Evolutionary conservation across 1,140 invertebrate genomes (phyloP), one percentile per base, ranked within the genome.

Genomic region (Pseudobourletiella spinata): DNA sequence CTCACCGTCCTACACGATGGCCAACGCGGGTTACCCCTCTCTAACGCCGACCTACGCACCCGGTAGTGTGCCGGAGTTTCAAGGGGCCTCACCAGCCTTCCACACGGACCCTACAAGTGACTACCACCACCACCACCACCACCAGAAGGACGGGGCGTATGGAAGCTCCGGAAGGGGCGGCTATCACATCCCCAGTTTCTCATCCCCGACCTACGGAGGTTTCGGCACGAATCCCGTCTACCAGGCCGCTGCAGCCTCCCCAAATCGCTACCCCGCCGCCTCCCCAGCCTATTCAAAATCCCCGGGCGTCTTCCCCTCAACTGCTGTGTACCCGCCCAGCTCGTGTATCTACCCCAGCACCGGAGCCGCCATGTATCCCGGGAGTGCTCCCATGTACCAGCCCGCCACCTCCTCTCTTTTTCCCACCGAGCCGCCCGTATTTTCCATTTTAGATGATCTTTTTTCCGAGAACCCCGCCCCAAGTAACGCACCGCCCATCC

Each of bases 381-480:
- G 11, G 16, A 14, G 11, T 42, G 46, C 46, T 11, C 46, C 46
- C 22, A 11, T 48, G 46, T 48, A 48, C 46, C 24, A n/a, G 46
- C 6, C 46, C 6, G 46, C 46, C 8, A 48, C 46, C 22, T 25
- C 46, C 11, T 48, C 46, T 6, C 46, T 48, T 48, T 48, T 48
- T 48, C 46, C 46, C 24, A 48, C 46, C 16, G 46, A 48, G 24
- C 46, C 46, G 6, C 16, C 46, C 11, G 6, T 48, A 48, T 48
- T 48, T 48, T 48, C 46, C 46, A 25, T 48, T 6, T 15, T 48
- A 8, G 46, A 48, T 48, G 46, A 48, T 25, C 46, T 48, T 48
- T 48, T 48, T 48, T 25, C 46, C 18, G 46, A 48, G 24, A 48
- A n/a, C 24, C 16, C 46, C 18, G 6, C 22, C 24, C 16, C 24